phyloP scores from a whole-genome alignment of 2,888 invertebrate genomes.

The Petrophora chlorosata region DNA sequence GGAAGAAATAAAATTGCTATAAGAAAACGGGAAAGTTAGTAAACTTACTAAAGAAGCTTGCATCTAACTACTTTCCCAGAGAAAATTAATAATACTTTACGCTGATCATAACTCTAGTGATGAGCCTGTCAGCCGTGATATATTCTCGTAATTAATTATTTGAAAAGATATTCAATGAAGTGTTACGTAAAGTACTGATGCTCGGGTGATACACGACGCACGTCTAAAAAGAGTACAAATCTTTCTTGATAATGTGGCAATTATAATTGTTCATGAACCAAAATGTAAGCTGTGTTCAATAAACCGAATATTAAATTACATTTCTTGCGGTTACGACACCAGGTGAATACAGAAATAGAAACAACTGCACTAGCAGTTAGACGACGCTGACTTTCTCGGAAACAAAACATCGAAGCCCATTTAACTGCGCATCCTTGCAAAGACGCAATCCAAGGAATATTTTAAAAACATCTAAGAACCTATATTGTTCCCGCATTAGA shows the following conservation, averaged over 20 bases:
- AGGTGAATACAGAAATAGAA: conserved; percentile 16
- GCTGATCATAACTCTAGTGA: not conserved
- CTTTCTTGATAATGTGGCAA: conserved; percentile 14
- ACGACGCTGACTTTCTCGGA: conserved; percentile 20
- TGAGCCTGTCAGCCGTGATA: conserved; percentile 7
- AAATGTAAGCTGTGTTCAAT: conserved; percentile 23
- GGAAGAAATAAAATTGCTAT: too few relatives aligned
- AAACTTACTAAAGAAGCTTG: too few relatives aligned
- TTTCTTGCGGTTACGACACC: conserved; percentile 20
- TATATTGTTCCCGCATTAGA: too few relatives aligned
- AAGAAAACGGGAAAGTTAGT: too few relatives aligned
- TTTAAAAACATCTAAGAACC: too few relatives aligned
- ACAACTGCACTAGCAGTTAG: conserved; percentile 12
- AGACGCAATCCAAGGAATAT: too few relatives aligned
- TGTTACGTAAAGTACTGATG: not conserved
- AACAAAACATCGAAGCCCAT: conserved; percentile 23
- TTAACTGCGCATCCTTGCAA: too few relatives aligned
- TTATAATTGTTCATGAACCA: conserved; percentile 13
- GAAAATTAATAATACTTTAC: conserved; percentile 1
- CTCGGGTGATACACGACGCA: not conserved
- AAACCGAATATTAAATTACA: conserved; percentile 21
- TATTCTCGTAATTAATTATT: not conserved
- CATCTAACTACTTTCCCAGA: conserved; percentile 1
- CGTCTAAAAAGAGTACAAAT: not conserved
- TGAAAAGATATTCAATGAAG: conserved; percentile 10